Conservation (phyloP, 2,888 invertebrate species). For the Drosophila tanythrix region DNA sequence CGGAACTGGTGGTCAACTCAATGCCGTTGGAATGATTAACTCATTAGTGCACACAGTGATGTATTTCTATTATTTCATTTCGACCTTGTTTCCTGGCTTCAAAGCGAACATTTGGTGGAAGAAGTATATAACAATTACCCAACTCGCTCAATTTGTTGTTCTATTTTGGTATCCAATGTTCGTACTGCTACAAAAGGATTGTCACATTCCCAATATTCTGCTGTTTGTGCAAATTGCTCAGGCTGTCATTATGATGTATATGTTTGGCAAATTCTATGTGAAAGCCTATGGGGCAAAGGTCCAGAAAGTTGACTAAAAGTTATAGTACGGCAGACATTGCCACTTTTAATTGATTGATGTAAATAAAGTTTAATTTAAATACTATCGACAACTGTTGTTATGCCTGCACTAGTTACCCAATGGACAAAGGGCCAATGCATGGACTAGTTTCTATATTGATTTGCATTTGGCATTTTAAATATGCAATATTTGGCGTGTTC, state of each 20-base stretch:
- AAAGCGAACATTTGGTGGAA: conserved; percentile 86
- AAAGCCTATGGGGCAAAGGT: conserved; percentile 85
- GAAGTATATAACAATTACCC: conserved; percentile 85
- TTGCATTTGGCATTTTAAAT: conserved; percentile 22
- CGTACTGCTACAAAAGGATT: conserved; percentile 84
- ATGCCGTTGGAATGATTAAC: conserved; percentile 85
- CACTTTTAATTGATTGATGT: conserved; percentile 11
- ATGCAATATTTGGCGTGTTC: neutral
- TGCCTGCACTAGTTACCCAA: conserved; percentile 4
- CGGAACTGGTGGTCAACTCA: conserved; percentile 87
- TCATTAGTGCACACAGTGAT: conserved; percentile 85
- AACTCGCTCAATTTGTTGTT: conserved; percentile 87
- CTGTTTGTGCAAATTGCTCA: conserved; percentile 86
- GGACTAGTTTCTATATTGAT: conserved; percentile 11
- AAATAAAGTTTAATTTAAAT: conserved; percentile 37
- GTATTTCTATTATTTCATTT: conserved; percentile 86
- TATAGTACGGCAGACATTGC: neutral
- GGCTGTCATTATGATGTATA: conserved; percentile 86
- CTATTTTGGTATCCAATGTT: conserved; percentile 87
- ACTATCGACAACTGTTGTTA: neutral
- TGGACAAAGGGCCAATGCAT: conserved; percentile 17
- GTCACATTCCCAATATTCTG: conserved; percentile 86
- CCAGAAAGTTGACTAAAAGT: conserved; percentile 19
- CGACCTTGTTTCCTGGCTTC: conserved; percentile 85
- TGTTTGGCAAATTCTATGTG: conserved; percentile 87